These are phyloP conservation scores for Idris sp. DNA, from an alignment of 1,140 invertebrate genomes.

Conservation along the genomic window DNA sequence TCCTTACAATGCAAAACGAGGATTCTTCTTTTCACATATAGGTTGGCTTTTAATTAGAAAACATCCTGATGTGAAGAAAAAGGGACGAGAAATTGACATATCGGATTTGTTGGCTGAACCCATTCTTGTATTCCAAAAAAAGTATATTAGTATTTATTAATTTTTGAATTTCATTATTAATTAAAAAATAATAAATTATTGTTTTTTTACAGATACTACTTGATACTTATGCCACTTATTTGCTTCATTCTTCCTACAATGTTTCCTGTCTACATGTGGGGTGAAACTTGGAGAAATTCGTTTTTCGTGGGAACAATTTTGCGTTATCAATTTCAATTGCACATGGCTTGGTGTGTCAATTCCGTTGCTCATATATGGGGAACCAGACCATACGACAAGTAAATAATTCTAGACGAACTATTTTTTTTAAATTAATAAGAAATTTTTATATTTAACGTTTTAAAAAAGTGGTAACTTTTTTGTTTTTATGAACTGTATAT, in stretches of 20 bases:
- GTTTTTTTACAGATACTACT: constrained; percentile 85
- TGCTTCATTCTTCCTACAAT: constrained; percentile 93
- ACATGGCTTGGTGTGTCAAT: constrained; percentile 97
- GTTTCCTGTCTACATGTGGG: constrained; percentile 90
- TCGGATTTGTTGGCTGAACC: constrained; percentile 91
- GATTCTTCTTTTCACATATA: constrained; percentile 97
- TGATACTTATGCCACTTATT: constrained; percentile 86
- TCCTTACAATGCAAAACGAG: constrained; percentile 95
- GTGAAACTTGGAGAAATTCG: constrained; percentile 87
- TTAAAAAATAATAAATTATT: constrained; percentile 18
- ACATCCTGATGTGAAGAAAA: constrained; percentile 92
- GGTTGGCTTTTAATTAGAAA: constrained; percentile 96
- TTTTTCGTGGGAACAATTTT: constrained; percentile 91
- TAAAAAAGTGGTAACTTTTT: too few relatives aligned
- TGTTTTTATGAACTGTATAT: too few relatives aligned
- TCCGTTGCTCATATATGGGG: constrained; percentile 96
- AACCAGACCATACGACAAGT: constrained; percentile 93
- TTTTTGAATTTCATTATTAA: too few relatives aligned
- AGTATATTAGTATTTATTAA: constrained; percentile 77
- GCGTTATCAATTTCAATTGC: constrained; percentile 91
- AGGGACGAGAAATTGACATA: constrained; percentile 91
- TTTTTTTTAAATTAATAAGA: too few relatives aligned
- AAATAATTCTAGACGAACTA: too few relatives aligned
- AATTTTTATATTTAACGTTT: too few relatives aligned
- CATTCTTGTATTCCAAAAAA: constrained; percentile 92